Conservation (phyloP, 1,140 invertebrate species). For the Leptonema lineaticorne region DNA sequence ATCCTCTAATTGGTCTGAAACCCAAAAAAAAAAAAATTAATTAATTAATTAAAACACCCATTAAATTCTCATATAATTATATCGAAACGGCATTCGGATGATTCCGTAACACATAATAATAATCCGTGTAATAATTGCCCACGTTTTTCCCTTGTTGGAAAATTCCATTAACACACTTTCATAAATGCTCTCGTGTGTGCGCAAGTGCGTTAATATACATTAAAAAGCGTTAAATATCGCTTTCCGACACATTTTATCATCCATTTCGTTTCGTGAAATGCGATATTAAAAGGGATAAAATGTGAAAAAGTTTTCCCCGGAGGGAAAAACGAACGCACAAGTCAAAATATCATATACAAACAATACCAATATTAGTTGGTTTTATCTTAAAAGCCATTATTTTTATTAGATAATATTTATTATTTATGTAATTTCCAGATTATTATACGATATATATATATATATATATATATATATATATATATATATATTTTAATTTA, state of each 20-base stretch:
- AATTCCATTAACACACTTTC: too few relatives aligned
- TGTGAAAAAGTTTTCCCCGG: background rate
- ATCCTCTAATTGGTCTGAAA: conserved; percentile 33
- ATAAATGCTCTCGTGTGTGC: too few relatives aligned
- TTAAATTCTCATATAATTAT: background rate
- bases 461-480: too few relatives aligned
- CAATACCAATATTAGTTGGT: too few relatives aligned
- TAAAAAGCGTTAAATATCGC: background rate
- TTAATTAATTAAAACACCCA: background rate
- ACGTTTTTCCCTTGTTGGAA: too few relatives aligned
- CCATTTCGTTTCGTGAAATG: background rate
- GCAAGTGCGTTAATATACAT: background rate
- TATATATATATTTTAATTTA: too few relatives aligned
- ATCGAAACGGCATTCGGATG: background rate
- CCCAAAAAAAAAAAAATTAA: background rate
- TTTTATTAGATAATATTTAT: too few relatives aligned
- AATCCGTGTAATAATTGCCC: too few relatives aligned
- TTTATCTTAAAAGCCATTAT: too few relatives aligned
- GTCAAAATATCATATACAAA: background rate
- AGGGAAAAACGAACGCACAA: background rate
- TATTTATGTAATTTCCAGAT: too few relatives aligned
- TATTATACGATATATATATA: too few relatives aligned
- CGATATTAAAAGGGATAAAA: background rate
- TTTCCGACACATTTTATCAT: background rate
- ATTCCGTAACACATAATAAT: too few relatives aligned